Conservation (phyloP, 2,888 invertebrate species). For the Hetaerina titia region DNA sequence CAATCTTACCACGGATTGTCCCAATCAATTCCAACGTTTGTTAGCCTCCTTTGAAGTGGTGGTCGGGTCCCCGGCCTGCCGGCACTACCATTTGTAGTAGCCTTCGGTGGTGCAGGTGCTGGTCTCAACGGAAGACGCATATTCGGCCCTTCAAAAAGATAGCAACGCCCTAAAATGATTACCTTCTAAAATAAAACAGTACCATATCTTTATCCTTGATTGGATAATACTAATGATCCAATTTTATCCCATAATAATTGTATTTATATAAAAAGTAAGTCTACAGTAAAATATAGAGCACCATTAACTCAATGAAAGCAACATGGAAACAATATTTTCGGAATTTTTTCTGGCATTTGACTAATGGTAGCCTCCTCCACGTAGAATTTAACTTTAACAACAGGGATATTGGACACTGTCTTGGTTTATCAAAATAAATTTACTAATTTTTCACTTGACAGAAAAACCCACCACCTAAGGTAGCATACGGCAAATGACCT, state of each 20-base stretch:
- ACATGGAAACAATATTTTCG: not conserved
- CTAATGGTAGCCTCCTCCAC: not conserved
- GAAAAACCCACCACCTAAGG: not conserved
- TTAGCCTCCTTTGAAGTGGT: slow-evolving; percentile 46
- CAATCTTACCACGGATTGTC: slow-evolving; percentile 31
- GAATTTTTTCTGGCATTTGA: not conserved
- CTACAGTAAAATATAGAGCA: not conserved
- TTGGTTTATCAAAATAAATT: not conserved
- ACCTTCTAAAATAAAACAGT: not conserved
- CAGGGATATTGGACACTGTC: not conserved
- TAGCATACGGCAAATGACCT: not conserved
- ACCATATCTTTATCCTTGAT: not conserved
- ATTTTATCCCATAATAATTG: not conserved
- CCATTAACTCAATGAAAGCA: not conserved
- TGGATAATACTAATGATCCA: too few relatives aligned
- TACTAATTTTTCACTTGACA: not conserved
- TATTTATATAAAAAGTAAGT: not conserved
- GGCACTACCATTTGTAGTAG: slow-evolving; percentile 11
- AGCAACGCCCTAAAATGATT: not conserved
- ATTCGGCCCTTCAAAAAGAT: not conserved
- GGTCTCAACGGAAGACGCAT: slow-evolving; percentile 65
- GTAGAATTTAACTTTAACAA: not conserved
- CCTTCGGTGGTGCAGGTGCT: slow-evolving; percentile 48
- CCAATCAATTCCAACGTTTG: slow-evolving; percentile 50
- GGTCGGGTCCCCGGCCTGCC: not conserved